Evolutionary conservation across 2,797 vertebrate genomes (phyloP).

Genomic region (Acrocephalus scirpaceus): DNA sequence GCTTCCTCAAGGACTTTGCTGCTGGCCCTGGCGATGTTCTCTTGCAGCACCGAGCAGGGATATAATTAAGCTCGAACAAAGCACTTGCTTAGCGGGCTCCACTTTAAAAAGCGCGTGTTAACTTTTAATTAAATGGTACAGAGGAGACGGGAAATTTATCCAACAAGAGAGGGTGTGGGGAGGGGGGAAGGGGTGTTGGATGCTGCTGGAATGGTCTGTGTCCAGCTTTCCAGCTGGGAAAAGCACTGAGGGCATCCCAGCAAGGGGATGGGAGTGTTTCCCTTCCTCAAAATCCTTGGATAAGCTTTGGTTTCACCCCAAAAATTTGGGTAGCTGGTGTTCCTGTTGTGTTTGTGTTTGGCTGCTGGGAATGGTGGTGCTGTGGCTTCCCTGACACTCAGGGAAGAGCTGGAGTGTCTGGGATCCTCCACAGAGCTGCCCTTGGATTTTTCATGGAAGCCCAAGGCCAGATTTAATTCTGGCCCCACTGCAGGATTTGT

Average conservation of each 20-base stretch:
- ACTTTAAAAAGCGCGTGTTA: neutral
- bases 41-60: neutral
- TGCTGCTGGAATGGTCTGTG: neutral
- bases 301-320: neutral
- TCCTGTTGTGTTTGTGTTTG: neutral
- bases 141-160: constrained; percentile 2
- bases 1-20: constrained; percentile 52
- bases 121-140: constrained; percentile 43
- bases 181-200: neutral
- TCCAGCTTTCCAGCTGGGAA: neutral
- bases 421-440: neutral
- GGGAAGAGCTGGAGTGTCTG: neutral
- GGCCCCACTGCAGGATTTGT: neutral
- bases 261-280: neutral
- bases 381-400: neutral
- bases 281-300: neutral
- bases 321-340: neutral
- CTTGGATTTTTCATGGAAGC: neutral
- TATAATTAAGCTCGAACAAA: constrained; percentile 73
- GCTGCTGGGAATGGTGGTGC: neutral
- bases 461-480: neutral
- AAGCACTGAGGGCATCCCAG: accelerated
- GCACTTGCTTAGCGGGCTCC: neutral
- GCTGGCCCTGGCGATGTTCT: constrained; percentile 2
- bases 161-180: neutral